Percentiles rank a stretch among this genome's conserved stretches.
Evolutionary conservation across 2,888 invertebrate species (phyloP).

Genomic region (Epiblema foenella): DNA sequence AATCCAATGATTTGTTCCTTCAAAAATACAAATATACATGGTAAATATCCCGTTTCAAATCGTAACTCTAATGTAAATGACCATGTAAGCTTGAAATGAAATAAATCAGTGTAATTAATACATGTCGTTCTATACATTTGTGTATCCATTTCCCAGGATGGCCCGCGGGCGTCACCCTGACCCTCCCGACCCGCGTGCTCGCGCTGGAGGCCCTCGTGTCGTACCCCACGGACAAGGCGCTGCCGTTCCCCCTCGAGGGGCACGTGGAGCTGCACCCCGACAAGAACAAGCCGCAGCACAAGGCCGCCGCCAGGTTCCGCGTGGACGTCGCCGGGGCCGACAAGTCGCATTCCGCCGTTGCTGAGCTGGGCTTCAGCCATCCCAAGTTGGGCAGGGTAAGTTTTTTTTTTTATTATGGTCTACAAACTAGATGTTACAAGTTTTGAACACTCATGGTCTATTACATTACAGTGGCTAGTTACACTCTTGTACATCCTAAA

Average conservation of each 20-base stretch:
- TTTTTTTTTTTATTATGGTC: too few relatives aligned
- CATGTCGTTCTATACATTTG: not conserved
- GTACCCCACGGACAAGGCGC: slow-evolving; percentile 69
- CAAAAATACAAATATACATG: too few relatives aligned
- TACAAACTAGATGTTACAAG: too few relatives aligned
- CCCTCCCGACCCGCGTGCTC: slow-evolving; percentile 88
- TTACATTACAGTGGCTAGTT: too few relatives aligned
- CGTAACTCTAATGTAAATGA: too few relatives aligned
- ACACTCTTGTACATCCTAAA: too few relatives aligned
- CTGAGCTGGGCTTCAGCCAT: slow-evolving; percentile 87
- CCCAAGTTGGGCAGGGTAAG: slow-evolving; percentile 87
- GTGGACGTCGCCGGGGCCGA: slow-evolving; percentile 82
- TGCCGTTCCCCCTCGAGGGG: slow-evolving; percentile 86
- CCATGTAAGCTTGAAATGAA: too few relatives aligned
- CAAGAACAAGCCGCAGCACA: slow-evolving; percentile 89
- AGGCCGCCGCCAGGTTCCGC: slow-evolving; percentile 83
- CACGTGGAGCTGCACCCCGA: slow-evolving; percentile 88
- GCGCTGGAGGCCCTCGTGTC: slow-evolving; percentile 85
- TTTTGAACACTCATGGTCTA: too few relatives aligned
- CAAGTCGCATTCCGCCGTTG: slow-evolving; percentile 77
- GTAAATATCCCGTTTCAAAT: too few relatives aligned
- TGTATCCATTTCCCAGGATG: slow-evolving; percentile 56
- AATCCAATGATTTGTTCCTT: too few relatives aligned
- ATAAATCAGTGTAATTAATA: too few relatives aligned
- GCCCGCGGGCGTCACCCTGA: slow-evolving; percentile 83